A percentile compares a stretch with the other conserved stretches of the same genome.
These are phyloP conservation scores for Hypercompe scribonia DNA, from an alignment of 2,888 invertebrate species.

Conservation along the genomic window DNA sequence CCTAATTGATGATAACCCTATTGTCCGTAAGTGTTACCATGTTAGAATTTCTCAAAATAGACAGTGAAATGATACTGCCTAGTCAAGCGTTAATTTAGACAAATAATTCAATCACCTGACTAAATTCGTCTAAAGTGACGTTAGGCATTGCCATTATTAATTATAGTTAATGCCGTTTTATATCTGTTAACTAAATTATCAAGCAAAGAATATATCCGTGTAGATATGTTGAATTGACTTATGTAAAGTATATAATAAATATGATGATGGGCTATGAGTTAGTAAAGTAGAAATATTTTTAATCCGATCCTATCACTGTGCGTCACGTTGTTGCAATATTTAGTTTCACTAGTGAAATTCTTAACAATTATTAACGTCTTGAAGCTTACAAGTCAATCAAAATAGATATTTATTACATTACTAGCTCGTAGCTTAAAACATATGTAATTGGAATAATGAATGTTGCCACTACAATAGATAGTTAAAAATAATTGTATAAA, in stretches of 20 bases:
- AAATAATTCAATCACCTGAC: constrained; percentile 19
- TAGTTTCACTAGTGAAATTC: neutral
- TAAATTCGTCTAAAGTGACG: constrained; percentile 4
- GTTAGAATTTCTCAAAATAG: constrained; percentile 29
- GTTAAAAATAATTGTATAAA: constrained; percentile 80
- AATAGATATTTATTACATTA: constrained; percentile 33
- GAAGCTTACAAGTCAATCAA: neutral
- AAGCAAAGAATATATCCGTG: constrained; percentile 41
- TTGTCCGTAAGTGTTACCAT: constrained; percentile 37
- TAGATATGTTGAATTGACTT: constrained; percentile 47
- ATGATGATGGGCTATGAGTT: constrained; percentile 30
- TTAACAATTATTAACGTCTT: neutral
- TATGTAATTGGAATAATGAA: constrained; percentile 52
- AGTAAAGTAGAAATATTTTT: constrained; percentile 29
- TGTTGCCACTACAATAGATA: constrained; percentile 78
- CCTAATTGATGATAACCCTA: constrained; percentile 16
- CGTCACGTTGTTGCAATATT: constrained; percentile 7
- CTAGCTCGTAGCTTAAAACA: constrained; percentile 24
- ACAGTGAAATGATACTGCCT: constrained; percentile 24
- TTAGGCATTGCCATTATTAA: constrained; percentile 22
- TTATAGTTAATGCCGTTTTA: constrained; percentile 23
- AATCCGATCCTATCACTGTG: neutral
- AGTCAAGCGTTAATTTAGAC: constrained; percentile 25
- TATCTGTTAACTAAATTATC: constrained; percentile 31
- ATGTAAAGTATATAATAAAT: constrained; percentile 32